These are phyloP conservation scores for Hypercompe scribonia DNA, from an alignment of 2,888 invertebrate genomes.

Conservation along the genomic window DNA sequence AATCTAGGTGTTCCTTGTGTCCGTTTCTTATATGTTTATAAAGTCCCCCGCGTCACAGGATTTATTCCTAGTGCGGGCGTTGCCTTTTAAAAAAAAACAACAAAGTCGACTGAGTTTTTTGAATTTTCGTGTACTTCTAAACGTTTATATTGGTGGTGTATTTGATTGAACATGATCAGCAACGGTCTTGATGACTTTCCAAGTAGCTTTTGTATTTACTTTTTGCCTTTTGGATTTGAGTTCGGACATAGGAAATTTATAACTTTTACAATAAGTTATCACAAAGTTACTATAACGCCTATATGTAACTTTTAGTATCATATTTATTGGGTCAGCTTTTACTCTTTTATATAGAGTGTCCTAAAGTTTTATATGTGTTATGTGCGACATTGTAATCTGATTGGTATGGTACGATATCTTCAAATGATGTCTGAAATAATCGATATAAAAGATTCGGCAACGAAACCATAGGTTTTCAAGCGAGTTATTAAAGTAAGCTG, in stretches of 20 bases:
- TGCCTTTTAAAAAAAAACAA: too few relatives aligned
- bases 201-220: background rate
- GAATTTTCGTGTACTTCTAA: background rate
- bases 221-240: background rate
- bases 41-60: too few relatives aligned
- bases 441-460: too few relatives aligned
- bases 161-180: background rate
- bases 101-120: background rate
- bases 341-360: background rate
- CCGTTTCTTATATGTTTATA: too few relatives aligned
- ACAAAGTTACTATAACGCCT: background rate
- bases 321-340: background rate
- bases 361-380: background rate
- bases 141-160: background rate
- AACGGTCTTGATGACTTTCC: background rate
- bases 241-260: background rate
- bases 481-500: too few relatives aligned
- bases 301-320: background rate
- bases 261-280: background rate
- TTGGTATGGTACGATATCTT: background rate
- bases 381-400: background rate
- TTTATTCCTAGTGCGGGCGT: too few relatives aligned
- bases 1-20: too few relatives aligned
- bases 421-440: background rate
- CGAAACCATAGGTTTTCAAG: too few relatives aligned